Percentiles rank a stretch among this genome's conserved stretches.
phyloP scores from a whole-genome alignment of 2,888 invertebrate genomes.

The Dolichomitus sp. region DNA sequence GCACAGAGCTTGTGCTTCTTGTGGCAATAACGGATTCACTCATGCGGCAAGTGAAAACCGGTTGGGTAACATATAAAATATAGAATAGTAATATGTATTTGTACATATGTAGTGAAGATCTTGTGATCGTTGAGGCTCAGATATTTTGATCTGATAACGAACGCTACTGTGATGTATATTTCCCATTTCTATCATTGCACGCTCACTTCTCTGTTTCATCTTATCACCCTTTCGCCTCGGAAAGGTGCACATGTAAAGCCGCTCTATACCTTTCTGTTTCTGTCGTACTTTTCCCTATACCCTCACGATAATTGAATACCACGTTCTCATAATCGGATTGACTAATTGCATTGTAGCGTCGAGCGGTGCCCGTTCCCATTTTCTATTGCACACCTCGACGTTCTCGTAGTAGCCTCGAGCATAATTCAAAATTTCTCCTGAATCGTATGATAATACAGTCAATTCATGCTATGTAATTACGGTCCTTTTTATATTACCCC shows the following conservation, averaged over 20 bases:
- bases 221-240: conserved; percentile 9
- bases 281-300: background rate
- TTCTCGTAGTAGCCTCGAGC: too few species aligned
- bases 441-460: too few species aligned
- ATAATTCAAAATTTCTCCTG: too few species aligned
- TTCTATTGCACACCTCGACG: too few species aligned
- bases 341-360: conserved; percentile 48
- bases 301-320: conserved; percentile 18
- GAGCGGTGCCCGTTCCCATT: background rate
- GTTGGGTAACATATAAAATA: background rate
- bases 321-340: conserved; percentile 40
- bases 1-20: conserved; percentile 8
- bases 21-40: background rate
- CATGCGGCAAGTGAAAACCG: background rate
- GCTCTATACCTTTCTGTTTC: background rate
- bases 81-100: too few species aligned
- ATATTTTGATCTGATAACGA: background rate
- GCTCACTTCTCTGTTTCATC: background rate
- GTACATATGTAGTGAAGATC: too few species aligned
- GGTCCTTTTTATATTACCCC: too few species aligned
- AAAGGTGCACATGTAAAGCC: background rate
- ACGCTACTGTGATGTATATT: background rate
- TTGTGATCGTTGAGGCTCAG: too few species aligned
- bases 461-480: too few species aligned
- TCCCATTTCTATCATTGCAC: background rate